Base-by-base conservation (phyloP, 2,113 vertebrate species). In the Barnardius zonarius region DNA sequence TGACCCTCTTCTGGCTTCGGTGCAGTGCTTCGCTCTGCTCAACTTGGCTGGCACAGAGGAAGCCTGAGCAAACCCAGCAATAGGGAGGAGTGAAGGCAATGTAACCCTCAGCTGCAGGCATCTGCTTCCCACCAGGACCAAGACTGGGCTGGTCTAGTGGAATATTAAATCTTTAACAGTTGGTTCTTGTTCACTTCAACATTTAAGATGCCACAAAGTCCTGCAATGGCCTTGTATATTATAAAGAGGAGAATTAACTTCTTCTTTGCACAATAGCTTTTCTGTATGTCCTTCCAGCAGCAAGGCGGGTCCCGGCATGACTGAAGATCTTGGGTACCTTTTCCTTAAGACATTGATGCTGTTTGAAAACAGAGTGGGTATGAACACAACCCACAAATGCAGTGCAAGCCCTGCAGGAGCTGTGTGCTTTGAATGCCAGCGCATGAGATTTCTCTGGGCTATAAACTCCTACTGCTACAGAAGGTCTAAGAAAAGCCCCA, bases 1-100 rank as follows among this genome's bases (percentile, higher is more conserved):
- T 78, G 92, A 94, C 93, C 88, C 24, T 51, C 61, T 39, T 83
- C 51, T 81, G 90, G 73, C 66, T 86, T 76, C 14, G 17, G 79
- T 4, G 0, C 1, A 4, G 13, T 14, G 33, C 18, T 88, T 51
- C 69, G 46, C 68, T 74, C 62, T 5, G 66, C 82, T 82, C 67
- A 1, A 28, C 73, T 31, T 1, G 17, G 57, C 73, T 51, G 62
- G 62, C 1, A 4, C 77, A 52, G 35, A 55, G 10, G 33, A 57
- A 75, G 62, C 44, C 31, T 0, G 27, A 44, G 59, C 61, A 63
- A 16, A 27, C 0, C 31, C 64, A 28, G 48, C 22, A 63, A 25
- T 25, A 22, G 69, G 73, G n/a, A 5, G 0, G 3, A 44, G 64
- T 2, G 19, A 79, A 22, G 59, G 62, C 31, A 8, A 46, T 27